Evolutionary conservation across 2,113 vertebrate genomes (phyloP).

Genomic region (Tachysurus fulvidraco): DNA sequence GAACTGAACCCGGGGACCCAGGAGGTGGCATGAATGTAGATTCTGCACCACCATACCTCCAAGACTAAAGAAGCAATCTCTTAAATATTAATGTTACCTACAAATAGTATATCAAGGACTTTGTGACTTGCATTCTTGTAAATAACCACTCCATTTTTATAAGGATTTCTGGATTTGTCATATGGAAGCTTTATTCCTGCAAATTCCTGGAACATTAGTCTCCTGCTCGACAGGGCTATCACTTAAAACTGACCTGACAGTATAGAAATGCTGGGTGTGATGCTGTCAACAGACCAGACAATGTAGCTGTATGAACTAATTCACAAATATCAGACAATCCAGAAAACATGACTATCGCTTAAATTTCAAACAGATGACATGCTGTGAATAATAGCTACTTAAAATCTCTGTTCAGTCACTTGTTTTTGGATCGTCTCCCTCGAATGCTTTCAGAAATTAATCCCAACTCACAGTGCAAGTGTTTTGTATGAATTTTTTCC

Average conservation of each 20-base stretch:
- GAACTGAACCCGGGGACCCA: background rate
- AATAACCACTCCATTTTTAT: background rate
- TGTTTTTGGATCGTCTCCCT: slow-evolving; percentile 3
- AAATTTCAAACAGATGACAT: background rate
- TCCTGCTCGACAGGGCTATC: background rate
- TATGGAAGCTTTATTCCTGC: background rate
- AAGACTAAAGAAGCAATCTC: background rate
- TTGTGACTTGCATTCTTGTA: background rate
- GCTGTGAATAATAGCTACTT: background rate
- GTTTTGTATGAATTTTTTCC: background rate
- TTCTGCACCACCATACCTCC: background rate
- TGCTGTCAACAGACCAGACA: background rate
- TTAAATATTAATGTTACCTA: slow-evolving; percentile 16
- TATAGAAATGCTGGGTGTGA: background rate
- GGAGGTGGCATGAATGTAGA: background rate
- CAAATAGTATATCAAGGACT: background rate
- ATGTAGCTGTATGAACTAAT: background rate
- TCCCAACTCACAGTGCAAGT: background rate
- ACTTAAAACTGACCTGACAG: slow-evolving; percentile 3
- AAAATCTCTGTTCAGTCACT: background rate
- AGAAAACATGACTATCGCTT: background rate
- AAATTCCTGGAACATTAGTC: background rate
- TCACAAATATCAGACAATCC: background rate
- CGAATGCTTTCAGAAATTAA: background rate
- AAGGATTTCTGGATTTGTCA: background rate